phyloP scores from a whole-genome alignment of 2,888 invertebrate species.

The Tachystola acroxantha region DNA sequence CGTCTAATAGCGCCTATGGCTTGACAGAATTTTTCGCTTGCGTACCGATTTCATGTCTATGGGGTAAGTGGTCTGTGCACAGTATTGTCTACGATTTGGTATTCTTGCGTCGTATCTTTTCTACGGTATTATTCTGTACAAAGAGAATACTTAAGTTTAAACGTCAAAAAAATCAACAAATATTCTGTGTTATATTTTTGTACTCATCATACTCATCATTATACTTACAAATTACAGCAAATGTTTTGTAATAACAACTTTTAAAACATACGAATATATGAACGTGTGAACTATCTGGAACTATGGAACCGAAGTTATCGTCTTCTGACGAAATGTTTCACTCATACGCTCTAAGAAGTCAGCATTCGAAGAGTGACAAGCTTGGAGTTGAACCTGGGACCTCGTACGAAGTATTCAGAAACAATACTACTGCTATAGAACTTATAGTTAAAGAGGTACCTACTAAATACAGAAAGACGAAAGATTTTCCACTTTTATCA shows the following conservation, averaged over 20 bases:
- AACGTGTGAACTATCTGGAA: background rate
- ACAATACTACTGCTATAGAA: slow-evolving; percentile 58
- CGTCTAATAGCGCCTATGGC: no score
- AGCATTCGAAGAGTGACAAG: slow-evolving; percentile 11
- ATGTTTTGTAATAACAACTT: slow-evolving; percentile 14
- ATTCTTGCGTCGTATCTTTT: no score
- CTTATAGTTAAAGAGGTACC: slow-evolving; percentile 54
- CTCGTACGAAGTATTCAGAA: slow-evolving; percentile 52
- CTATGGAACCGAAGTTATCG: slow-evolving; percentile 17
- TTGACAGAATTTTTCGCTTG: no score
- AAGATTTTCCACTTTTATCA: background rate
- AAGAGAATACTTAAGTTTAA: no score
- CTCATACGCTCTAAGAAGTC: slow-evolving; percentile 11
- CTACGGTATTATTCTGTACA: no score
- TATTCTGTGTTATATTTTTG: no score
- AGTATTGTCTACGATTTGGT: no score
- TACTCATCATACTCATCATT: no score
- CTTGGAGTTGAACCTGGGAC: slow-evolving; percentile 24
- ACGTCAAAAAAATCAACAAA: no score
- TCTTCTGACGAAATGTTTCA: slow-evolving; percentile 23
- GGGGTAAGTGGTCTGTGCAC: no score
- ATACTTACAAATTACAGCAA: no score
- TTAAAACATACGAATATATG: background rate
- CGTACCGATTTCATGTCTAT: no score
- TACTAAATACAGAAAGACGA: slow-evolving; percentile 24